These are phyloP conservation scores for Aleiodes sp. DNA, from an alignment of 1,140 invertebrate species.

Conservation along the genomic window DNA sequence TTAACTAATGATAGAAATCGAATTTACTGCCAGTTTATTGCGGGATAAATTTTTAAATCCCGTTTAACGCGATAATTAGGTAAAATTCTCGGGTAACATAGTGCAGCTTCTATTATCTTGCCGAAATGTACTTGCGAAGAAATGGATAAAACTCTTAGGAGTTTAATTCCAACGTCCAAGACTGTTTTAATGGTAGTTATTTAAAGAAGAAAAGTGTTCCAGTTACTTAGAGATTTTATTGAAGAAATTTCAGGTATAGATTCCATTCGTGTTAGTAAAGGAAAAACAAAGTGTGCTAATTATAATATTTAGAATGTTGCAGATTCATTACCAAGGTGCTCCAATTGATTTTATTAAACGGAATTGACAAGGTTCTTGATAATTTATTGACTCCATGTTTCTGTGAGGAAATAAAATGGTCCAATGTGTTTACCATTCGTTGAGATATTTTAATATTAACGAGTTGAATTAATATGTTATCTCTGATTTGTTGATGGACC, in stretches of 20 bases:
- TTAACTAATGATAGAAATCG: too few relatives aligned
- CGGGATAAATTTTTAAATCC: conserved; percentile 2
- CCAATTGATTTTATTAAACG: neutral
- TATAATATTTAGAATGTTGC: neutral
- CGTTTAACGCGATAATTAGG: neutral
- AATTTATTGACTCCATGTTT: neutral
- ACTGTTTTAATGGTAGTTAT: conserved; percentile 6
- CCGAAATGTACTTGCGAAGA: conserved; percentile 8
- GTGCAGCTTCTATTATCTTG: neutral
- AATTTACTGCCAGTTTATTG: conserved; percentile 9
- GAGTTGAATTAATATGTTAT: neutral
- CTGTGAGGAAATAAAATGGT: neutral
- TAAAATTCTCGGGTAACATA: neutral
- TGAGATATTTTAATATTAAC: conserved; percentile 11
- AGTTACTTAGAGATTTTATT: conserved; percentile 1
- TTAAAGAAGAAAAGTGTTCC: conserved; percentile 3
- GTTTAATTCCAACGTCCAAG: neutral
- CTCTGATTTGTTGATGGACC: neutral
- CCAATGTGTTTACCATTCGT: neutral
- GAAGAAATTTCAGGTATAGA: neutral
- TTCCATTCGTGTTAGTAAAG: neutral
- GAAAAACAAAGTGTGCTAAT: neutral
- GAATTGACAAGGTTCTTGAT: conserved; percentile 2
- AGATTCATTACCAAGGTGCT: neutral
- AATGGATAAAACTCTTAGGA: neutral